These are phyloP conservation scores for Lithobates sylvaticus DNA, from an alignment of 2,797 vertebrate genomes.

Conservation along the genomic window DNA sequence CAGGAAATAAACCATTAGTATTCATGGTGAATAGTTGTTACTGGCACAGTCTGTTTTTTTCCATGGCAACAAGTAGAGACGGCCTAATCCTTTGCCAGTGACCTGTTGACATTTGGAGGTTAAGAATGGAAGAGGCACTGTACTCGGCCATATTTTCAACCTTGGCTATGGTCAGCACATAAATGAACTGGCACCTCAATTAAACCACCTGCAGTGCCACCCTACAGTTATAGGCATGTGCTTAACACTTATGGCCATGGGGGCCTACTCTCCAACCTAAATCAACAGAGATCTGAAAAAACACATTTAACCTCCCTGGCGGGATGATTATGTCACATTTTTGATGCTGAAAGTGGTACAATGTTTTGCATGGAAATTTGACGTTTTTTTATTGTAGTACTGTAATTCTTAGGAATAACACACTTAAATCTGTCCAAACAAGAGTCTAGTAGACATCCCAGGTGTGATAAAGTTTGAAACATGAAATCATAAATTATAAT, in stretches of 20 bases:
- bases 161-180: constrained; percentile 18
- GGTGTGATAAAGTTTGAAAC: too few relatives aligned
- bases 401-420: too few relatives aligned
- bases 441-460: too few relatives aligned
- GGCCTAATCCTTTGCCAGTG: constrained; percentile 21
- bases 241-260: not conserved
- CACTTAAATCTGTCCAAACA: too few relatives aligned
- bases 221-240: not conserved
- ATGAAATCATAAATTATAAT: too few relatives aligned
- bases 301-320: too few relatives aligned
- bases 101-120: constrained; percentile 42
- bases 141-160: not conserved
- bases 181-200: constrained; percentile 35
- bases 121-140: constrained; percentile 4
- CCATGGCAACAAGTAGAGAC: constrained; percentile 31
- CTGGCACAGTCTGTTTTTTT: constrained; percentile 19
- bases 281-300: not conserved
- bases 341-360: too few relatives aligned
- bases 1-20: constrained; percentile 29
- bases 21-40: constrained; percentile 15
- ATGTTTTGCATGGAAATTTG: too few relatives aligned
- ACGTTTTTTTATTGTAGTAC: too few relatives aligned
- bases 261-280: too few relatives aligned
- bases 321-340: too few relatives aligned
- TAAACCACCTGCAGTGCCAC: constrained; percentile 21